Evolutionary conservation across 2,113 vertebrate genomes (phyloP).

Genomic region (Gnathochromis pfefferi): DNA sequence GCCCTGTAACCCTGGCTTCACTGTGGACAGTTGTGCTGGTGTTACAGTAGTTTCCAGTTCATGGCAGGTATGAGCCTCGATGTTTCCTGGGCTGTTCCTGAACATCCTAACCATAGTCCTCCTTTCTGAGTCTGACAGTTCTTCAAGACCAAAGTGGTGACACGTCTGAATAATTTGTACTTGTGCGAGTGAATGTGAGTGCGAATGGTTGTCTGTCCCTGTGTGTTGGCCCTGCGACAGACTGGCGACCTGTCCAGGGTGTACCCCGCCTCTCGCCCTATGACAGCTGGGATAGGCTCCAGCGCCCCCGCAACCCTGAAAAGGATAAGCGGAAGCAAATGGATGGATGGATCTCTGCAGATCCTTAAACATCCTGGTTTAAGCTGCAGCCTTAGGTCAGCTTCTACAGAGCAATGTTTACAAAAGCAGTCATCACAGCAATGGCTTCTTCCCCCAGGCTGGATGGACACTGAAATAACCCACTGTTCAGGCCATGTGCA

Average conservation of each 20-base stretch:
- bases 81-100: neutral
- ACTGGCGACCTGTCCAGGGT: no score
- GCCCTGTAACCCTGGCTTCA: neutral
- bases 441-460: neutral
- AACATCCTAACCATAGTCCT: neutral
- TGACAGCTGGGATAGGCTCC: no score
- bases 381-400: neutral
- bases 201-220: no score
- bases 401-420: neutral
- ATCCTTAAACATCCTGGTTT: neutral
- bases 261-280: no score
- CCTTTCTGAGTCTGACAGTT: neutral
- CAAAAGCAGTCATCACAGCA: neutral
- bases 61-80: fast-evolving
- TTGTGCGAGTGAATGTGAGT: neutral
- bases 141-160: neutral
- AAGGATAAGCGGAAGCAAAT: no score
- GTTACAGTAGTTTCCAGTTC: neutral
- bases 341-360: neutral
- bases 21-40: neutral
- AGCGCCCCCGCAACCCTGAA: fast-evolving
- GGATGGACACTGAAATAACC: neutral
- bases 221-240: no score
- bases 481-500: neutral
- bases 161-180: neutral